A percentile compares a stretch with the other conserved stretches of the same genome.
Evolutionary conservation across 1,140 invertebrate genomes (phyloP).

Genomic region (Trichoplusia ni): DNA sequence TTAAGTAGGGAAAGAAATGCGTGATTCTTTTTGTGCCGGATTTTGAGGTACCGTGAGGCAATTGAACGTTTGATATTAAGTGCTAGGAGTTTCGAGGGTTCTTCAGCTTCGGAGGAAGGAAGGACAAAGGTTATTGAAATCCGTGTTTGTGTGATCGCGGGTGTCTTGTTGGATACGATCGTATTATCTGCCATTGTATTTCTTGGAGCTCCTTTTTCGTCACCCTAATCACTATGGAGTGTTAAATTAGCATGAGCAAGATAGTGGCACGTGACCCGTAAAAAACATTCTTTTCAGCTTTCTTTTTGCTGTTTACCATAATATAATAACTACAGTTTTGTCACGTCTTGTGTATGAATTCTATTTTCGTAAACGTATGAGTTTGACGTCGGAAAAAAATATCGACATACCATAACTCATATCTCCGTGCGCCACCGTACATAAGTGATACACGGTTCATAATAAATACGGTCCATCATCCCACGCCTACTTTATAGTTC

Average conservation of each 20-base stretch:
- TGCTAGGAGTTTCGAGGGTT: conserved; percentile 7
- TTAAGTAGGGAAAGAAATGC: conserved; percentile 61
- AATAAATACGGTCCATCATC: conserved; percentile 12
- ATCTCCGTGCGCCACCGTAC: neutral
- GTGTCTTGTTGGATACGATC: neutral
- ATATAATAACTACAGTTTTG: too few species aligned
- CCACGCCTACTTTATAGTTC: conserved; percentile 10
- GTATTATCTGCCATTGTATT: neutral
- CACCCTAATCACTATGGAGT: too few species aligned
- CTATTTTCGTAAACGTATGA: too few species aligned
- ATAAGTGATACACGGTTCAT: neutral
- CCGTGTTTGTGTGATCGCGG: neutral
- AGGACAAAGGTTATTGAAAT: neutral
- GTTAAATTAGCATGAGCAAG: too few species aligned
- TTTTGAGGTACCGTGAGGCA: conserved; percentile 8
- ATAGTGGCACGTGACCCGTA: too few species aligned
- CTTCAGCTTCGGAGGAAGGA: neutral
- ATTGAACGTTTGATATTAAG: conserved; percentile 18
- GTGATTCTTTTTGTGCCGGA: conserved; percentile 34
- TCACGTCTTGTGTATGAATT: too few species aligned
- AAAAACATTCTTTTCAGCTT: too few species aligned
- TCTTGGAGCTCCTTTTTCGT: too few species aligned
- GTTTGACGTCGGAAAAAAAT: too few species aligned
- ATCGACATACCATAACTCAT: too few species aligned
- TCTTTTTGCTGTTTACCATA: too few species aligned